Conservation (phyloP, 37 sponge, comb jelly and placozoan species). For the Halisarca cf. caerulea region DNA sequence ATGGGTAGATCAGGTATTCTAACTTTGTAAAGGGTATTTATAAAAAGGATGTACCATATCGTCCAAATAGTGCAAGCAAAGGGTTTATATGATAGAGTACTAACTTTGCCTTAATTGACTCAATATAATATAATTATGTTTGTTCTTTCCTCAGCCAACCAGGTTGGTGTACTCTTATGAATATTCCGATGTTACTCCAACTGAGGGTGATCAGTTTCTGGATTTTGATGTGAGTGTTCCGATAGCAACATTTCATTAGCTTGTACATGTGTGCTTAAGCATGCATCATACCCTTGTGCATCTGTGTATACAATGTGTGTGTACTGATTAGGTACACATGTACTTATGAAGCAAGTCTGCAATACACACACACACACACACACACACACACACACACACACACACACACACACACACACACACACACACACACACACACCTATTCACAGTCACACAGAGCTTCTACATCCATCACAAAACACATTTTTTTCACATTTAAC, state of each 20-base stretch:
- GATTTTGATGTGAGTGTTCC: neutral
- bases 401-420: conserved; percentile 40
- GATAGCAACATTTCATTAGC: neutral
- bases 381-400: conserved; percentile 12
- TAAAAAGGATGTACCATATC: no score
- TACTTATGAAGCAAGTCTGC: neutral
- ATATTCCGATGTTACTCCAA: neutral
- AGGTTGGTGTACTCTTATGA: neutral
- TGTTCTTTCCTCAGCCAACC: no score
- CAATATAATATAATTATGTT: no score
- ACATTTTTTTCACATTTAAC: no score
- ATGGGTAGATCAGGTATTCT: no score
- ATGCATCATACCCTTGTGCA: neutral
- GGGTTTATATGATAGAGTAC: no score
- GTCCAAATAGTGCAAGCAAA: no score
- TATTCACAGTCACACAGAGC: no score
- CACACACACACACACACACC: conserved; percentile 4
- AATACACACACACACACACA: conserved; percentile 25
- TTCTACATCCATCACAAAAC: no score
- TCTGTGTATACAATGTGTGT: neutral
- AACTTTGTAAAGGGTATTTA: no score
- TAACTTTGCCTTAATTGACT: no score
- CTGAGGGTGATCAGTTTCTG: neutral
- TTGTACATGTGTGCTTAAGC: neutral
- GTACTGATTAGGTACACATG: neutral